A percentile compares a stretch with the other conserved stretches of the same genome.
These are phyloP conservation scores for Gyps fulvus DNA, from an alignment of 2,113 vertebrate genomes.

Conservation along the genomic window DNA sequence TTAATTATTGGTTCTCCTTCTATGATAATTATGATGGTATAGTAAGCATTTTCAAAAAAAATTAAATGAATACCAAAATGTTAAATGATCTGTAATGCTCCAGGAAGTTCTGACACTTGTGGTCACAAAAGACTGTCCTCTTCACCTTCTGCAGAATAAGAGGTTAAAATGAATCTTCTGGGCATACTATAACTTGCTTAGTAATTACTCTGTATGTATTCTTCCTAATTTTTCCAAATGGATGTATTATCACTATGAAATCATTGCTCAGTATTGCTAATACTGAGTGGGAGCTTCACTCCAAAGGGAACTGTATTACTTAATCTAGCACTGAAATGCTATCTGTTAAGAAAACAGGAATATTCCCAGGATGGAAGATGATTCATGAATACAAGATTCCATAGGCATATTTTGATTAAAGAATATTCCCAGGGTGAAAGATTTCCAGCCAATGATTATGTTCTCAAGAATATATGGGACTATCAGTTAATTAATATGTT, in stretches of 20 bases:
- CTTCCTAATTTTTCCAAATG: background rate
- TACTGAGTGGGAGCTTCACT: background rate
- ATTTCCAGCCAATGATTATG: background rate
- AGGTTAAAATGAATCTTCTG: background rate
- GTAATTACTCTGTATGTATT: background rate
- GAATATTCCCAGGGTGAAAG: background rate
- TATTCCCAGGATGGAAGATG: background rate
- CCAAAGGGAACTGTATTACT: background rate
- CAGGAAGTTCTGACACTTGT: background rate
- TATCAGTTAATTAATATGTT: background rate
- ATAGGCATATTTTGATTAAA: background rate
- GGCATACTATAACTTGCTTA: background rate
- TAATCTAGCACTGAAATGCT: background rate
- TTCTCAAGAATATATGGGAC: background rate
- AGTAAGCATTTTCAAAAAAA: background rate
- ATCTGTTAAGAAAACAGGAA: background rate
- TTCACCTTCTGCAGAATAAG: background rate
- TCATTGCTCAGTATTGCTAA: background rate
- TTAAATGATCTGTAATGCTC: background rate
- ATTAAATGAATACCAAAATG: background rate
- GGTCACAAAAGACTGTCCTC: background rate
- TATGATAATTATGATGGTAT: background rate
- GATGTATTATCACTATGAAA: background rate
- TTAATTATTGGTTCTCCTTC: background rate
- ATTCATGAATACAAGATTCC: background rate